Evolutionary conservation across 2,888 invertebrate genomes (phyloP), one percentile per base, ranked within the genome.

Genomic region (Rutpela maculata): DNA sequence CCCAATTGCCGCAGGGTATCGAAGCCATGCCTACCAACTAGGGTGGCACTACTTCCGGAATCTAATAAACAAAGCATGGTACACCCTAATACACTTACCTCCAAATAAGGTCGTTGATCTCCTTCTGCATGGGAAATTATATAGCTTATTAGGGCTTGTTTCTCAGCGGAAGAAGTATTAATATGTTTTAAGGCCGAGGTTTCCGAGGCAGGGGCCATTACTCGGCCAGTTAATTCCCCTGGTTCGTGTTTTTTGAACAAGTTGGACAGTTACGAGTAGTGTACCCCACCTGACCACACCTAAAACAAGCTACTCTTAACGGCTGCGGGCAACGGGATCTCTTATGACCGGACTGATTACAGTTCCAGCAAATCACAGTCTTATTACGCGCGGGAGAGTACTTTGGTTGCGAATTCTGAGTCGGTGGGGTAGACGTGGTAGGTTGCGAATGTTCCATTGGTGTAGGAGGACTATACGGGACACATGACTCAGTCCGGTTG

Each of bases 91-190:
- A 59, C 12, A 18, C 12, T 19, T 19, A 76, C 56, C 22, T 26
- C 26, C 31, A 76, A 26, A 18, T 76, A 76, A 1, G 76, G 76
- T n/a, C 71, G 50, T 31, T 76, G 55, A 71, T 76, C 70, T 1
- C 71, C 70, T 35, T 70, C 50, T 12, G 65, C 50, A 63, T 70
- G 65, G 26, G 63, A 22, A 22, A 70, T 19, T 18, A 76, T 71
- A 43, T 56, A 71, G 38, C 11, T 11, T 9, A 59, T 59, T 22
- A 63, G 62, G 59, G 12, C 22, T 22, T 55, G 18, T 50, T 17
- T 67, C 18, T 22, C 12, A 56, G 15, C 56, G 15, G 2, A n/a
- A 19, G 22, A 56, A 11, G n/a, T 22, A 6, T 55, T 26, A 22
- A 0, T 56, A 10, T 18, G 50, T 55, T 67, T n/a, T 12, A 5